These are phyloP conservation scores for Dioctria linearis DNA, from an alignment of 2,888 invertebrate species.

Conservation along the genomic window DNA sequence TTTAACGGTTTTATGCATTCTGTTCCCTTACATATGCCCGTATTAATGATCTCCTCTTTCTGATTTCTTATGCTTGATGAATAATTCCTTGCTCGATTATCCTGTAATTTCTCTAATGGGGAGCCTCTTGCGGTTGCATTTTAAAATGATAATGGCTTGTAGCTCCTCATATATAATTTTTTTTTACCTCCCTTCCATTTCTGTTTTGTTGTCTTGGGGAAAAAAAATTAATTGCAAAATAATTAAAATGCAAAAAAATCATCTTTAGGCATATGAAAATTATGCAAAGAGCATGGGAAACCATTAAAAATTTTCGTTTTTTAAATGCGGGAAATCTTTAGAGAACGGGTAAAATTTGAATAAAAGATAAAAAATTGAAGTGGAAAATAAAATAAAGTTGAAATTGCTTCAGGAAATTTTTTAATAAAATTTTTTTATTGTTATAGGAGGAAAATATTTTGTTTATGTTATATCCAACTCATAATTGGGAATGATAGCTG, in stretches of 20 bases:
- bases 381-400: too few species aligned
- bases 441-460: too few species aligned
- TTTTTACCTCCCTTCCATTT: background rate
- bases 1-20: slow-evolving; percentile 47
- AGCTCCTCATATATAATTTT: slow-evolving; percentile 16
- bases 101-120: slow-evolving; percentile 47
- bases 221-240: slow-evolving; percentile 47
- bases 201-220: background rate
- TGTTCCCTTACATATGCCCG: slow-evolving; percentile 41
- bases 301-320: background rate
- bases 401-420: too few species aligned
- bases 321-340: too few species aligned
- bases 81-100: slow-evolving; percentile 44
- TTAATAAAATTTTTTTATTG: too few species aligned
- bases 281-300: background rate
- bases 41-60: slow-evolving; percentile 14
- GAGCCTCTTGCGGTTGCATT: slow-evolving; percentile 46
- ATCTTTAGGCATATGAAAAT: slow-evolving; percentile 7
- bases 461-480: too few species aligned
- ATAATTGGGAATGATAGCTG: too few species aligned
- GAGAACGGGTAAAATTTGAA: too few species aligned
- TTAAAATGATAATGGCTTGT: slow-evolving; percentile 47
- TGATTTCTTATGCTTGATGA: slow-evolving; percentile 48
- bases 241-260: slow-evolving; percentile 46
- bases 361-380: too few species aligned